These are phyloP conservation scores for Dorcus hopei DNA, from an alignment of 2,888 invertebrate species.

Conservation along the genomic window DNA sequence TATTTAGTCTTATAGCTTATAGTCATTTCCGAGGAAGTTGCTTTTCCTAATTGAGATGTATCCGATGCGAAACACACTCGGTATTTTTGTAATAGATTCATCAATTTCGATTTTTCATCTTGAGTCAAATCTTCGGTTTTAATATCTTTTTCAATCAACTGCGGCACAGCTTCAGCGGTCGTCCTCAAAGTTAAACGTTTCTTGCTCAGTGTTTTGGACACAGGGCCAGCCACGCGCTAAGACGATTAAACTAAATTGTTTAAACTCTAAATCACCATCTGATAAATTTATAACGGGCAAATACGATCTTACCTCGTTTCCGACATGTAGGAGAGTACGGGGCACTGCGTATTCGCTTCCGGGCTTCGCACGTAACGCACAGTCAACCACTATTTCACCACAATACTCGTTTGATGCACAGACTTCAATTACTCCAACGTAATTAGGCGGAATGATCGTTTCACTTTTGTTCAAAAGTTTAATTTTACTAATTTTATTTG, in stretches of 20 bases:
- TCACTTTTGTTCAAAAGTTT: not conserved
- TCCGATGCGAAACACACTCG: not conserved
- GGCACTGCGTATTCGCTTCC: not conserved
- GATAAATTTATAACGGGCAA: not conserved
- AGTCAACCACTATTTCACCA: not conserved
- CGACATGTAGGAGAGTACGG: not conserved
- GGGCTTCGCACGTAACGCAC: not conserved
- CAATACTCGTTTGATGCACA: not conserved
- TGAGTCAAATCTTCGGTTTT: not conserved
- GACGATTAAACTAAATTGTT: not conserved
- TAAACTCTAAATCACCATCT: not conserved
- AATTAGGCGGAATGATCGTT: not conserved
- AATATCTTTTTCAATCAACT: not conserved
- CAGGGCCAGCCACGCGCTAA: not conserved
- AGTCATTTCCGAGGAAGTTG: not conserved
- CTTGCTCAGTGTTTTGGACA: not conserved
- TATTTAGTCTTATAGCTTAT: not conserved
- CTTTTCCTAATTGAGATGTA: not conserved
- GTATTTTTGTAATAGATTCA: not conserved
- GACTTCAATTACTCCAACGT: not conserved
- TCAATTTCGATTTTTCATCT: not conserved
- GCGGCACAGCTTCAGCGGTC: not conserved
- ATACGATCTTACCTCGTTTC: not conserved
- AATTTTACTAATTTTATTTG: not conserved
- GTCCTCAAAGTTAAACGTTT: not conserved